phyloP scores from a whole-genome alignment of 2,888 invertebrate species.

The Eucriotettix oculatus region DNA sequence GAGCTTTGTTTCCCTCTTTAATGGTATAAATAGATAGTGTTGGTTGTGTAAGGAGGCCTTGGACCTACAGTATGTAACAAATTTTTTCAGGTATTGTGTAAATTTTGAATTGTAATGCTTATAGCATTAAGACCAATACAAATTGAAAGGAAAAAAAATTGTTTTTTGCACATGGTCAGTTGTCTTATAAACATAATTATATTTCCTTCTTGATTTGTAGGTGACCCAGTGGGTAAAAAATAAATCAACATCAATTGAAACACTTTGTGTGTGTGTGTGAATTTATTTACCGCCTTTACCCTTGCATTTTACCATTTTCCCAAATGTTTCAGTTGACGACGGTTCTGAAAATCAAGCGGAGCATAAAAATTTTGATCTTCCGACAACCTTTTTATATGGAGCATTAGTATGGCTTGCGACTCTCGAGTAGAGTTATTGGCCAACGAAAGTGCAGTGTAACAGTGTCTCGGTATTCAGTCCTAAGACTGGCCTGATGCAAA shows the following conservation, averaged over 20 bases:
- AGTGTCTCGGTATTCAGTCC: too few species aligned
- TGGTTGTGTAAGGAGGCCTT: constrained; percentile 8
- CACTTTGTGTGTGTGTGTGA: background rate
- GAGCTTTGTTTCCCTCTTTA: constrained; percentile 4
- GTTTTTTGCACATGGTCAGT: constrained; percentile 10
- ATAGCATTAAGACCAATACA: constrained; percentile 3
- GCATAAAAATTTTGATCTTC: too few species aligned
- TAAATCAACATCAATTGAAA: constrained; percentile 5
- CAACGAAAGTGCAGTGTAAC: too few species aligned
- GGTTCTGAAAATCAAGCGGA: too few species aligned
- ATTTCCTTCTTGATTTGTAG: constrained; percentile 10
- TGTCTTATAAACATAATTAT: constrained; percentile 5
- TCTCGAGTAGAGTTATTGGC: too few species aligned
- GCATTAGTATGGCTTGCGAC: too few species aligned
- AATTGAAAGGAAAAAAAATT: constrained; percentile 1
- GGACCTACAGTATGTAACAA: background rate
- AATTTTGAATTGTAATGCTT: background rate
- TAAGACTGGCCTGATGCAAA: too few species aligned
- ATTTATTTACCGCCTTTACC: background rate
- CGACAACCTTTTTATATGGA: too few species aligned
- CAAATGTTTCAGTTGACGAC: too few species aligned
- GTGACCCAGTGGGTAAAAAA: constrained; percentile 9
- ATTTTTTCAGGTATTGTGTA: too few species aligned
- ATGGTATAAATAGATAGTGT: constrained; percentile 4
- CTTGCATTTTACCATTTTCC: background rate